Evolutionary conservation across 2,797 vertebrate species (phyloP).

Genomic region (Enteromius mattozi): DNA sequence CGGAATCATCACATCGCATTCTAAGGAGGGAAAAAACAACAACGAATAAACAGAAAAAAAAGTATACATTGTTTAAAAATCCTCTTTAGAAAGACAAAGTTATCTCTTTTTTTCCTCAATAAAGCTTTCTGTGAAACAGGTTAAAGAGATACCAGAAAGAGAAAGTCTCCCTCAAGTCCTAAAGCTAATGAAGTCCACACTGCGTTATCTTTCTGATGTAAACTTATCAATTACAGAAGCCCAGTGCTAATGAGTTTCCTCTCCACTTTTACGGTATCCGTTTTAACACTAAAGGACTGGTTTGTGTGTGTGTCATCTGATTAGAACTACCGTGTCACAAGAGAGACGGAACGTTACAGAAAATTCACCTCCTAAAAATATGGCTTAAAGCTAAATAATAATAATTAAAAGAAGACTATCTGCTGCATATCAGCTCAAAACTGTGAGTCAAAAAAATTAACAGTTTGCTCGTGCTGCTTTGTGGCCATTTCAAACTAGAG

Average conservation of each 20-base stretch:
- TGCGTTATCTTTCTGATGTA: conserved; percentile 38
- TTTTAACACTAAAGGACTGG: conserved; percentile 15
- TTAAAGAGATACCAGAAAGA: not conserved
- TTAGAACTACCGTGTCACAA: conserved; percentile 13
- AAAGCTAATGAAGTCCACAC: conserved; percentile 54
- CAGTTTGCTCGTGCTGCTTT: not conserved
- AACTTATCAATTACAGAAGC: conserved; percentile 54
- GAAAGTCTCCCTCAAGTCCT: conserved; percentile 18
- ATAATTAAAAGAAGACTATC: not conserved
- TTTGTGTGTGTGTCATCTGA: conserved; percentile 32
- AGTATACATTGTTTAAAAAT: not conserved
- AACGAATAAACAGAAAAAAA: not conserved
- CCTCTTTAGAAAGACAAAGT: not conserved
- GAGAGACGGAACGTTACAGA: not conserved
- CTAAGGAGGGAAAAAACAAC: accelerated
- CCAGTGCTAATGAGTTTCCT: conserved; percentile 57
- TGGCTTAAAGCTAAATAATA: not conserved
- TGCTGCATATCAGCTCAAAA: conserved; percentile 1
- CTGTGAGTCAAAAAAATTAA: not conserved
- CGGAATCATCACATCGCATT: not conserved
- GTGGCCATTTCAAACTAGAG: not conserved
- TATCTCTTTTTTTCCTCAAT: not conserved
- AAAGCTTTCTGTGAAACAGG: conserved; percentile 1
- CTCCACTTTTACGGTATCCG: conserved; percentile 34
- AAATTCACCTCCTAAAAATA: not conserved